Percentiles rank a stretch among this genome's conserved stretches.
phyloP scores from a whole-genome alignment of 2,113 vertebrate species.

The Globicephala melas region DNA sequence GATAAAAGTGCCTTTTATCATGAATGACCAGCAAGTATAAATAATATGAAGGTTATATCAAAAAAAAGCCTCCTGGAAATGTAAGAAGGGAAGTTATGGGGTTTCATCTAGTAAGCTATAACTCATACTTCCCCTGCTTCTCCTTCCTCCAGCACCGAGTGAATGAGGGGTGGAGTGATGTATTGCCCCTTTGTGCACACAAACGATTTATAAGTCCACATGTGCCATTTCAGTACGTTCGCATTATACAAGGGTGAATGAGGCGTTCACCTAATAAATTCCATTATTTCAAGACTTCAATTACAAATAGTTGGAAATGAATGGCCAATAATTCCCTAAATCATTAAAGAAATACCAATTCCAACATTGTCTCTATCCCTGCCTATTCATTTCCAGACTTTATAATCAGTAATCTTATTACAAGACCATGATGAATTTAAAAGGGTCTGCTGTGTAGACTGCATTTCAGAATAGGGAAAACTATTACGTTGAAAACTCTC shows the following conservation, averaged over 20 bases:
- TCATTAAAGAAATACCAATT: slow-evolving; percentile 54
- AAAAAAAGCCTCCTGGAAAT: background rate
- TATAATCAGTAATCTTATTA: slow-evolving; percentile 21
- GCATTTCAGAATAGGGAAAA: background rate
- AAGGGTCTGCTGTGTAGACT: background rate
- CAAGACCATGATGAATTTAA: slow-evolving; percentile 10
- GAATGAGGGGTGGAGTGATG: slow-evolving; percentile 15
- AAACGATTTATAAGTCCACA: slow-evolving; percentile 50
- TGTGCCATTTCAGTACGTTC: slow-evolving; percentile 50
- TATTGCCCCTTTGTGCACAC: background rate
- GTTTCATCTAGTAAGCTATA: slow-evolving; percentile 27
- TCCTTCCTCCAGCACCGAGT: background rate
- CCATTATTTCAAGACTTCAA: slow-evolving; percentile 57
- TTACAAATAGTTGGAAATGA: slow-evolving; percentile 57
- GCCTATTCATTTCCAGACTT: slow-evolving; percentile 48
- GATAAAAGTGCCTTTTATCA: slow-evolving; percentile 46
- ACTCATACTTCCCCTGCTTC: slow-evolving; percentile 51
- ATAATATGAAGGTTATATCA: slow-evolving; percentile 53
- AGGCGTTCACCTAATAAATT: slow-evolving; percentile 57
- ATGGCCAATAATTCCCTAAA: slow-evolving; percentile 38
- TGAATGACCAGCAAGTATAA: slow-evolving; percentile 44
- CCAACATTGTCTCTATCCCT: background rate
- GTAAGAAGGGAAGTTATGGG: slow-evolving; percentile 52
- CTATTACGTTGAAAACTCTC: slow-evolving; percentile 16
- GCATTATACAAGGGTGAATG: slow-evolving; percentile 58